phyloP scores from a whole-genome alignment of 2,888 invertebrate species.

The Polydrusus tereticollis region DNA sequence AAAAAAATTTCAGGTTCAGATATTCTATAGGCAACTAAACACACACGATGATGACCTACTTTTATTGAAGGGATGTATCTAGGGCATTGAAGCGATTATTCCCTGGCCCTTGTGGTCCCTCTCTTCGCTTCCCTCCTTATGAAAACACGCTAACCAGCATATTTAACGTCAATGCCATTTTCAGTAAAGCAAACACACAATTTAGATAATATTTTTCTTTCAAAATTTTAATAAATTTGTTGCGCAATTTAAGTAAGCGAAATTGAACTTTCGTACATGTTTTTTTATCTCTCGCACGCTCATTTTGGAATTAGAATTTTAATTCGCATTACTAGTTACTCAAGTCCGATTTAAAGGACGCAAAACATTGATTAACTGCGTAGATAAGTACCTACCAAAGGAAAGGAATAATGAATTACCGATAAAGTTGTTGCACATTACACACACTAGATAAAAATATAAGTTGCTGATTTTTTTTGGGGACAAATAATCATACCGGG shows the following conservation, averaged over 20 bases:
- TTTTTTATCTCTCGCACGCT: neutral
- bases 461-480: too few relatives aligned
- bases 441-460: too few relatives aligned
- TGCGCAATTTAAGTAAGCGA: neutral
- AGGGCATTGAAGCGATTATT: neutral
- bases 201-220: neutral
- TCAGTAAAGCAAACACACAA: neutral
- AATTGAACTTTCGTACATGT: neutral
- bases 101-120: neutral
- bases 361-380: too few relatives aligned
- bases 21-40: slow-evolving; percentile 8
- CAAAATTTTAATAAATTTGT: neutral
- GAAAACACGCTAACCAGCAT: neutral
- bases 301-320: neutral
- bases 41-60: neutral
- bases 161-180: neutral
- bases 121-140: neutral
- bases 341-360: too few relatives aligned
- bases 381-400: too few relatives aligned
- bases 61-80: neutral
- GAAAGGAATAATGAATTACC: too few relatives aligned
- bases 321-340: neutral
- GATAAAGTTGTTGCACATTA: too few relatives aligned
- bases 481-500: neutral
- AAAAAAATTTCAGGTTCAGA: too few relatives aligned